Evolutionary conservation across 2,888 invertebrate genomes (phyloP).

Genomic region (Drosophila mimetica): DNA sequence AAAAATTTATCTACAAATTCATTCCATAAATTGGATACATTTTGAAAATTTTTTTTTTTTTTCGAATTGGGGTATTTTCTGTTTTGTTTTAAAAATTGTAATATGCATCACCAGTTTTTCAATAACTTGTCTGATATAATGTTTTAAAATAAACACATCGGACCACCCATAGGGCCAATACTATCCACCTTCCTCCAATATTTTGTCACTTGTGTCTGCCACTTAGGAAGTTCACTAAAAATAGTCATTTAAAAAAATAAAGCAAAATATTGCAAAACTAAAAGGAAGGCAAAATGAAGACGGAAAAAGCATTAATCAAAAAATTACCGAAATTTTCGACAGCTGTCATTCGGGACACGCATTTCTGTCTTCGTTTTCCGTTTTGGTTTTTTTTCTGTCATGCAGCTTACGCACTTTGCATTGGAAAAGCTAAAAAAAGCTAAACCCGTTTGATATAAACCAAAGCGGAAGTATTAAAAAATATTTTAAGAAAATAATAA

Average conservation of each 20-base stretch:
- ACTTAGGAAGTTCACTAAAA: slow-evolving; percentile 13
- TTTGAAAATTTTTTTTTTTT: too few relatives aligned
- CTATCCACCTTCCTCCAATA: slow-evolving; percentile 10
- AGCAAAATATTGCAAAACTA: slow-evolving; percentile 33
- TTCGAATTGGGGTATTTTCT: too few relatives aligned
- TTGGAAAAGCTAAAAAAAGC: slow-evolving; percentile 52
- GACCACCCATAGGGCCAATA: slow-evolving; percentile 15
- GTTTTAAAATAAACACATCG: slow-evolving; percentile 8
- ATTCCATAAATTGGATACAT: too few relatives aligned
- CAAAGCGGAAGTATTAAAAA: slow-evolving; percentile 56
- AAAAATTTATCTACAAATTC: too few relatives aligned
- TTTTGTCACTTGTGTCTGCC: slow-evolving; percentile 39
- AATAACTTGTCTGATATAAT: slow-evolving; percentile 1
- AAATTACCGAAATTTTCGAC: slow-evolving; percentile 63
- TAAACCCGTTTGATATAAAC: slow-evolving; percentile 51
- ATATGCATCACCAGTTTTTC: fast-evolving
- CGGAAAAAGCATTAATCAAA: slow-evolving; percentile 46
- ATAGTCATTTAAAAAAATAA: slow-evolving; percentile 15
- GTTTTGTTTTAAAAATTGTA: neutral
- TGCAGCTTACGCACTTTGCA: slow-evolving; percentile 75
- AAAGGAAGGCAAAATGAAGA: slow-evolving; percentile 9
- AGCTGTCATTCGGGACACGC: slow-evolving; percentile 70
- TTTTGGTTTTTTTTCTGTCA: slow-evolving; percentile 15
- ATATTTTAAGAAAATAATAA: too few relatives aligned
- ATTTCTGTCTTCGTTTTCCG: slow-evolving; percentile 36